Evolutionary conservation across 2,113 vertebrate species (phyloP).

Genomic region (Nycticorax nycticorax): DNA sequence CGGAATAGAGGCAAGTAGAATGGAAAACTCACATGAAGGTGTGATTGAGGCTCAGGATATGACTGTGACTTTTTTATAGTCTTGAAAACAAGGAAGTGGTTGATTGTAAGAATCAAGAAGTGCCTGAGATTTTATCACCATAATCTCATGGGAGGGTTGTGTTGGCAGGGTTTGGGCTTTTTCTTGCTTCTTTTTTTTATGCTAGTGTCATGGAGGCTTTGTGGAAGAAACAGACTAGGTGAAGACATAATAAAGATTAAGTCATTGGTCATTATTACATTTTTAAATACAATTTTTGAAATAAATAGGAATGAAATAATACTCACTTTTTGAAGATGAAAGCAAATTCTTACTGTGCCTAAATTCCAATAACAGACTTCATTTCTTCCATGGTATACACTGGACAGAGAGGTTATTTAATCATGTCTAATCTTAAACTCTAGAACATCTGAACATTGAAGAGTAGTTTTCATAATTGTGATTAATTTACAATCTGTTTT

Average conservation of each 20-base stretch:
- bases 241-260: background rate
- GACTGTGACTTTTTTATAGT: background rate
- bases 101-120: background rate
- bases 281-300: background rate
- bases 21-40: background rate
- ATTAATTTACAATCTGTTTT: background rate
- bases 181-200: background rate
- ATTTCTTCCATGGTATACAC: background rate
- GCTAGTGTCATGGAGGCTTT: background rate
- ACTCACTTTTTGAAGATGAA: background rate
- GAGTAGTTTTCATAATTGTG: background rate
- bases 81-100: background rate
- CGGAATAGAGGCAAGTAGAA: background rate
- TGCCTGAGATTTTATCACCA: background rate
- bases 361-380: background rate
- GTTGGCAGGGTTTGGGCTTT: background rate
- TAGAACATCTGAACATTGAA: background rate
- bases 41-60: background rate
- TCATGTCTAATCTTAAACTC: background rate
- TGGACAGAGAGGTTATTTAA: background rate
- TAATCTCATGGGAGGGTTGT: background rate
- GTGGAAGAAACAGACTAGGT: background rate
- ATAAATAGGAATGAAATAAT: background rate
- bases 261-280: background rate
- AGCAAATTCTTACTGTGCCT: background rate